Conservation (phyloP, 2,113 vertebrate species). For the Galemys pyrenaicus region DNA sequence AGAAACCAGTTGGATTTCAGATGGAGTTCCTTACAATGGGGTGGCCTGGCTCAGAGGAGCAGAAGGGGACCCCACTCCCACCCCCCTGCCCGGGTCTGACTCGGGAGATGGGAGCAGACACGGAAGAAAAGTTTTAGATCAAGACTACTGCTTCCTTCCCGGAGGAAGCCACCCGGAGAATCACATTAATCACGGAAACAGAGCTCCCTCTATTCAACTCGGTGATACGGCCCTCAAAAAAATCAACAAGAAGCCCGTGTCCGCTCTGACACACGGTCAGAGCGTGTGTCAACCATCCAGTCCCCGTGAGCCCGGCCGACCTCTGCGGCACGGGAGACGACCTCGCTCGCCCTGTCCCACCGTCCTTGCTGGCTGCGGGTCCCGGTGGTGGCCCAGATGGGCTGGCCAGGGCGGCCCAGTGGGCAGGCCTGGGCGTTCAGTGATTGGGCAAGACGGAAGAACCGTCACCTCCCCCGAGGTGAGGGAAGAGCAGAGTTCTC, state of each 20-base stretch:
- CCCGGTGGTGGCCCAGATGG: neutral
- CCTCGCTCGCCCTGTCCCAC: neutral
- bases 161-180: conserved; percentile 42
- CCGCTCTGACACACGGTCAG: no score
- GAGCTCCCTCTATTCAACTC: neutral
- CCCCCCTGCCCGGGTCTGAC: neutral
- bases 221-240: conserved; percentile 15
- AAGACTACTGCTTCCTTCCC: neutral
- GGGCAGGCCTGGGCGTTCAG: neutral
- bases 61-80: neutral
- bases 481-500: neutral
- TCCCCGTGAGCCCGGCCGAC: neutral
- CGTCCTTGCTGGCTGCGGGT: neutral
- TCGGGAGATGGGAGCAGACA: neutral
- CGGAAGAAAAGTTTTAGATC: neutral
- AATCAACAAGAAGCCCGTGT: neutral
- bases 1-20: conserved; percentile 56
- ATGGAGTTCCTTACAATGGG: conserved; percentile 51
- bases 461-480: neutral
- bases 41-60: neutral
- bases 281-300: no score
- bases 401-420: neutral
- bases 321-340: neutral
- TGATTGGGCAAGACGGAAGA: neutral
- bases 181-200: conserved; percentile 52